phyloP scores from a whole-genome alignment of 2,888 invertebrate species.

The Strigamia maritima region DNA sequence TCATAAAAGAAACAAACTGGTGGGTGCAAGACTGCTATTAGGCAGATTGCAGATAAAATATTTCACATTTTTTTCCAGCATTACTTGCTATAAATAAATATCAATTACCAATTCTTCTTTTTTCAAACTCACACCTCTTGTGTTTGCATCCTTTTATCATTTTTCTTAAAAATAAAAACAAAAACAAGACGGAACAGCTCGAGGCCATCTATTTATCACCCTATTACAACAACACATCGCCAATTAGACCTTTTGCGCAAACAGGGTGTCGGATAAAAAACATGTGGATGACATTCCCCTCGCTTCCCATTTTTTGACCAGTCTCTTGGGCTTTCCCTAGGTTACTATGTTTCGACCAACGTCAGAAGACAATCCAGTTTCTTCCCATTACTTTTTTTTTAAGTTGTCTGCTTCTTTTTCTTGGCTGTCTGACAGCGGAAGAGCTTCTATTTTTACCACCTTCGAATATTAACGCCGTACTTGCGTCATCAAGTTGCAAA shows the following conservation, averaged over 20 bases:
- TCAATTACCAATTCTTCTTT: not conserved
- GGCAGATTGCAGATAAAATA: too few relatives aligned
- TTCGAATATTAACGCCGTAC: constrained; percentile 20
- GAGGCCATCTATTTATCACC: constrained; percentile 15
- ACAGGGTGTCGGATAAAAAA: not conserved
- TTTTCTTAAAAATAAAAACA: not conserved
- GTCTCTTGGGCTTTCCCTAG: not conserved
- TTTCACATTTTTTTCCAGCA: too few relatives aligned
- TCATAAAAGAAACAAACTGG: too few relatives aligned
- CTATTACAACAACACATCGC: constrained; percentile 1
- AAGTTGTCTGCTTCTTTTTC: not conserved
- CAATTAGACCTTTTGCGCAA: constrained; percentile 4
- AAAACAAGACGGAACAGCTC: not conserved
- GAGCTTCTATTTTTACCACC: constrained; percentile 15
- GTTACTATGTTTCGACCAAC: constrained; percentile 20
- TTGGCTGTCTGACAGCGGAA: constrained; percentile 16
- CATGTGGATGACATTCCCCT: not conserved
- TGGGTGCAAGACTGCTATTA: too few relatives aligned
- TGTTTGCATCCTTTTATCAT: not conserved
- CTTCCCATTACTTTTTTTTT: not conserved
- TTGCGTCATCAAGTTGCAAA: constrained; percentile 11
- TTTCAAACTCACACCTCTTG: not conserved
- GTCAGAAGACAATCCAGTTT: not conserved
- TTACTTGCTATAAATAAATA: not conserved
- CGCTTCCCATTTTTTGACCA: not conserved